These are phyloP conservation scores for Phylloscopus trochilus DNA, from an alignment of 2,113 vertebrate genomes.

Conservation along the genomic window DNA sequence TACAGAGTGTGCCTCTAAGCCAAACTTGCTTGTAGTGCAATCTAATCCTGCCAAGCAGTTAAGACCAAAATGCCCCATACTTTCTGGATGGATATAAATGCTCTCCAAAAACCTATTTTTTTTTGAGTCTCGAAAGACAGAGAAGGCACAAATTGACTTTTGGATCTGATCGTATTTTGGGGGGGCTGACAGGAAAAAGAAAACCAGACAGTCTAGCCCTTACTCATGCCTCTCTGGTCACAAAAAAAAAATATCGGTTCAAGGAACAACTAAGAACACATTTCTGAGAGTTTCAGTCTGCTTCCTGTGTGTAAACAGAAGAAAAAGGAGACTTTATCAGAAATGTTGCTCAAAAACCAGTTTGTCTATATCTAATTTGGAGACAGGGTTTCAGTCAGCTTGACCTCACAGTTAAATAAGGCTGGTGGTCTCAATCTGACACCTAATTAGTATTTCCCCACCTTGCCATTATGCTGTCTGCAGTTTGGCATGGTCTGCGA, in stretches of 20 bases:
- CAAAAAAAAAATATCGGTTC: neutral
- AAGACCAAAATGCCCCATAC: neutral
- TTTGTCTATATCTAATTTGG: neutral
- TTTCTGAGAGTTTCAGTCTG: neutral
- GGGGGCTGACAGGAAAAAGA: neutral
- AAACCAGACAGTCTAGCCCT: neutral
- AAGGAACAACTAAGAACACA: neutral
- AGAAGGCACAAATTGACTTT: neutral
- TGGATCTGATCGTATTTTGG: neutral
- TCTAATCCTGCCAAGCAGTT: neutral
- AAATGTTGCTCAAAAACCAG: neutral
- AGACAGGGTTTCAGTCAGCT: conserved; percentile 16
- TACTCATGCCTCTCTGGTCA: neutral
- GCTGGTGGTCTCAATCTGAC: conserved; percentile 33
- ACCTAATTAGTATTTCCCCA: conserved; percentile 45
- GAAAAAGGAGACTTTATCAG: neutral
- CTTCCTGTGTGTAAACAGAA: conserved; percentile 30
- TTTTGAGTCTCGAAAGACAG: neutral
- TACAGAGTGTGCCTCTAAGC: neutral
- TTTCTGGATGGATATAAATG: neutral
- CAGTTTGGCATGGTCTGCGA: neutral
- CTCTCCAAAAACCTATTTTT: neutral
- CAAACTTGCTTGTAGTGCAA: neutral
- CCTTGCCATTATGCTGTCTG: neutral
- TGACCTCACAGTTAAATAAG: conserved; percentile 41